These are phyloP conservation scores for Drosophila subobscura DNA, from an alignment of 1,140 invertebrate species.

Conservation along the genomic window DNA sequence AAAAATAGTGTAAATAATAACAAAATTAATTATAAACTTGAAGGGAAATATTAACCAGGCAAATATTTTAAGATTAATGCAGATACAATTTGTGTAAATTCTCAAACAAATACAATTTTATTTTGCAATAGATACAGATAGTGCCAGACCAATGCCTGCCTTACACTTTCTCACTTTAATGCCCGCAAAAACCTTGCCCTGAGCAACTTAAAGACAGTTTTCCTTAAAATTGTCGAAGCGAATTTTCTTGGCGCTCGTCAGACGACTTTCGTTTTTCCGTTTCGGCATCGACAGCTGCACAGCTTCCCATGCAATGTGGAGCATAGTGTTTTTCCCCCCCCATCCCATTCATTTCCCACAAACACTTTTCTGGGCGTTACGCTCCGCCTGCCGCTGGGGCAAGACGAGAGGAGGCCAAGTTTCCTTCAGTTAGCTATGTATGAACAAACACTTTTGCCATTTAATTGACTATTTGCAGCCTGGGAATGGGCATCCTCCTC, in stretches of 20 bases:
- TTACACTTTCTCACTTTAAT: no score
- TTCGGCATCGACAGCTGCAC: conserved; percentile 5
- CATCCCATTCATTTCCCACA: conserved; percentile 41
- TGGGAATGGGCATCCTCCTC: conserved; percentile 39
- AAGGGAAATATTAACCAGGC: no score
- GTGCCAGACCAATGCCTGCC: no score
- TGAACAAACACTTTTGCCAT: conserved; percentile 49
- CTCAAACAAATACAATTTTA: no score
- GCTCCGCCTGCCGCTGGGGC: conserved; percentile 23
- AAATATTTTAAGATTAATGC: no score
- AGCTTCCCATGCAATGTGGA: conserved; percentile 18
- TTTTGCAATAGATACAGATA: no score
- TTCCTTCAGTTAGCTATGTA: conserved; percentile 31
- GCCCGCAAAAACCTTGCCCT: no score
- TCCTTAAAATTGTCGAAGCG: not conserved
- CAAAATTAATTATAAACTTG: no score
- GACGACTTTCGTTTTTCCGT: conserved; percentile 47
- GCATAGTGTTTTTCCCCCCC: conserved; percentile 21
- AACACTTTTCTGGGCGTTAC: conserved; percentile 32
- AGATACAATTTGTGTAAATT: no score
- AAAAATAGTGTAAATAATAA: no score
- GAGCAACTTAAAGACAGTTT: not conserved
- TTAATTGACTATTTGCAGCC: conserved; percentile 63
- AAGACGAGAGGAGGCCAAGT: conserved; percentile 22
- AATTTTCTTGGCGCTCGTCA: conserved; percentile 9